Conservation (phyloP, 1,140 invertebrate species). For the Drosophila pachea region DNA sequence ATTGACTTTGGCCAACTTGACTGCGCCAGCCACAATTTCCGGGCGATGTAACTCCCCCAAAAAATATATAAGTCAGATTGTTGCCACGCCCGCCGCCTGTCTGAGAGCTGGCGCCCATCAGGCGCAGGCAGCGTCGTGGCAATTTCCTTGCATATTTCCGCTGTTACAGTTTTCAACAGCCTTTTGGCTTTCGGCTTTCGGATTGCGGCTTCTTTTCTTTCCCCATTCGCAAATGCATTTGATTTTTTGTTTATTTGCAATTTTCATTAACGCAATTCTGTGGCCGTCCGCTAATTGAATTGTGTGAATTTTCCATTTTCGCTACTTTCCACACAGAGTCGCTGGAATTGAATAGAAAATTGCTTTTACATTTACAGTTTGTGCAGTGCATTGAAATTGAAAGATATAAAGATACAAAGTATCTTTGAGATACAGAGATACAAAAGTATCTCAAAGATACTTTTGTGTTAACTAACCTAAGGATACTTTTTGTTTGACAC, state of each 20-base stretch:
- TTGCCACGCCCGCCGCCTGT: neutral
- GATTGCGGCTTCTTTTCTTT: conserved; percentile 23
- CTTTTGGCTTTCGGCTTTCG: too few species aligned
- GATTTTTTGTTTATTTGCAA: conserved; percentile 61
- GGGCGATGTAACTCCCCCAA: conserved; percentile 14
- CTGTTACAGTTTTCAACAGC: conserved; percentile 64
- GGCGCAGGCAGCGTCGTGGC: conserved; percentile 62
- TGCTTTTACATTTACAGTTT: conserved; percentile 6
- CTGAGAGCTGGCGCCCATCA: conserved; percentile 17
- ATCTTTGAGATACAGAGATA: neutral
- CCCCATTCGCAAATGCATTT: conserved; percentile 29
- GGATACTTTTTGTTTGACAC: too few species aligned
- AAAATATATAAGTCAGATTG: conserved; percentile 16
- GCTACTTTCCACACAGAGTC: conserved; percentile 6
- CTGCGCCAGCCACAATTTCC: conserved; percentile 62
- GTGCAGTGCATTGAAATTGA: neutral
- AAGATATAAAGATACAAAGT: neutral
- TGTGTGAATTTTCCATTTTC: conserved; percentile 47
- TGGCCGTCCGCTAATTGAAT: conserved; percentile 68
- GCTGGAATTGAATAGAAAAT: conserved; percentile 3
- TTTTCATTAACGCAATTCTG: conserved; percentile 72
- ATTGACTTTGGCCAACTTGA: conserved; percentile 13
- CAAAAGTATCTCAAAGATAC: neutral
- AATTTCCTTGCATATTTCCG: conserved; percentile 76
- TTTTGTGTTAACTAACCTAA: conserved; percentile 2